A percentile compares a stretch with the other conserved stretches of the same genome.
phyloP scores from a whole-genome alignment of 1,140 invertebrate species.

The Battus philenor region DNA sequence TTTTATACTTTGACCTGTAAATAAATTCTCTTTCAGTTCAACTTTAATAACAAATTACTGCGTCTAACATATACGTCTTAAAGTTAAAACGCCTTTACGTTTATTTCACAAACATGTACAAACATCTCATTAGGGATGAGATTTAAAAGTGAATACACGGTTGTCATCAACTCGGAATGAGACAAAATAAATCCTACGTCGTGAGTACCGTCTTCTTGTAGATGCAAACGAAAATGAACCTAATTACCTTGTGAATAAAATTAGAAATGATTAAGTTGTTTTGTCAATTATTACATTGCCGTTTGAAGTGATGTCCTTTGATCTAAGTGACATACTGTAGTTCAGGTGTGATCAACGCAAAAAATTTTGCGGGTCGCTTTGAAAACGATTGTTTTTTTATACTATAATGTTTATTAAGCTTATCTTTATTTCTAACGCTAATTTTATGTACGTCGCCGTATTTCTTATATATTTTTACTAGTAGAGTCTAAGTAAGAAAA shows the following conservation, averaged over 20 bases:
- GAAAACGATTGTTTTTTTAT: too few relatives aligned
- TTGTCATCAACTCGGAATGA: conserved; percentile 54
- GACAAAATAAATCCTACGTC: conserved; percentile 28
- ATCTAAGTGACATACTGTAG: conserved; percentile 57
- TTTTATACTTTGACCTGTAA: too few relatives aligned
- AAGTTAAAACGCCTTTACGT: background rate
- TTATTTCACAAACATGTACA: conserved; percentile 12
- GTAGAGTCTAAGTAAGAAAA: too few relatives aligned
- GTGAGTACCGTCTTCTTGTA: background rate
- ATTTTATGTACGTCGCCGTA: too few relatives aligned
- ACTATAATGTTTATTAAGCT: too few relatives aligned
- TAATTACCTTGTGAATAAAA: conserved; percentile 21
- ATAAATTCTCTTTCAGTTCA: background rate
- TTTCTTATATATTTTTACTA: too few relatives aligned
- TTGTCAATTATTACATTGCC: conserved; percentile 33
- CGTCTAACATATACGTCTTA: background rate
- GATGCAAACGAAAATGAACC: conserved; percentile 22
- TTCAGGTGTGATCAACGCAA: too few relatives aligned
- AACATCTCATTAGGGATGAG: conserved; percentile 35
- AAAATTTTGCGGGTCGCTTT: too few relatives aligned
- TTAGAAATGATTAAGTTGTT: conserved; percentile 25
- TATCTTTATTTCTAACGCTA: too few relatives aligned
- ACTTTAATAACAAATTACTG: background rate
- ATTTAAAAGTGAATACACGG: conserved; percentile 36
- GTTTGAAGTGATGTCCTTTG: conserved; percentile 60